A percentile compares a stretch with the other conserved stretches of the same genome.
Conservation (phyloP, 2,888 invertebrate species). For the Bibio marci region DNA sequence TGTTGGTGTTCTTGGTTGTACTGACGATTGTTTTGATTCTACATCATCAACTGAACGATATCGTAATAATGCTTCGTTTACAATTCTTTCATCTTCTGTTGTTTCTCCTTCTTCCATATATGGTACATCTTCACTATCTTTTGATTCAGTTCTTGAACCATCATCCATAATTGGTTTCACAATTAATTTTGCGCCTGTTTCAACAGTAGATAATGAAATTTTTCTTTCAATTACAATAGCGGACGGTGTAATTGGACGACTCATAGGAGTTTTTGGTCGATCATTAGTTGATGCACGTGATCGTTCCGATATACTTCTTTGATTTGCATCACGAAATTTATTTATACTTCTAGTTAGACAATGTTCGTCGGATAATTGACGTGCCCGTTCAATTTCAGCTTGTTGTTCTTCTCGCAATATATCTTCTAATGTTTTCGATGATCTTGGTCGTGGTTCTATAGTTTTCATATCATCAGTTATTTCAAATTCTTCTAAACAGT, state of each 20-base stretch:
- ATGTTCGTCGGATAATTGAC: conserved; percentile 32
- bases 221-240: conserved; percentile 42
- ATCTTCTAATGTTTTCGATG: conserved; percentile 24
- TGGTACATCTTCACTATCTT: conserved; percentile 3
- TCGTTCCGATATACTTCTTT: conserved; percentile 38
- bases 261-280: conserved; percentile 35
- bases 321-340: conserved; percentile 35
- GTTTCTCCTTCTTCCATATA: conserved; percentile 1
- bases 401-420: conserved; percentile 22
- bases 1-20: background rate
- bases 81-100: conserved; percentile 4
- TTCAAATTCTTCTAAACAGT: conserved; percentile 41
- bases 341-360: conserved; percentile 32
- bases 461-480: conserved; percentile 27
- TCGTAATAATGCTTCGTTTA: conserved; percentile 4
- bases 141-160: background rate
- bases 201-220: conserved; percentile 38
- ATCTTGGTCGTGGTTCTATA: conserved; percentile 18
- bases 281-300: conserved; percentile 38
- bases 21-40: background rate
- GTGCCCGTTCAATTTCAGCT: conserved; percentile 15
- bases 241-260: conserved; percentile 39
- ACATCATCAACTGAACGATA: conserved; percentile 5
- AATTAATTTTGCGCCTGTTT: conserved; percentile 46
- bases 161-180: conserved; percentile 35